Evolutionary conservation across 2,888 invertebrate species (phyloP).

Genomic region (Pammene fasciana): DNA sequence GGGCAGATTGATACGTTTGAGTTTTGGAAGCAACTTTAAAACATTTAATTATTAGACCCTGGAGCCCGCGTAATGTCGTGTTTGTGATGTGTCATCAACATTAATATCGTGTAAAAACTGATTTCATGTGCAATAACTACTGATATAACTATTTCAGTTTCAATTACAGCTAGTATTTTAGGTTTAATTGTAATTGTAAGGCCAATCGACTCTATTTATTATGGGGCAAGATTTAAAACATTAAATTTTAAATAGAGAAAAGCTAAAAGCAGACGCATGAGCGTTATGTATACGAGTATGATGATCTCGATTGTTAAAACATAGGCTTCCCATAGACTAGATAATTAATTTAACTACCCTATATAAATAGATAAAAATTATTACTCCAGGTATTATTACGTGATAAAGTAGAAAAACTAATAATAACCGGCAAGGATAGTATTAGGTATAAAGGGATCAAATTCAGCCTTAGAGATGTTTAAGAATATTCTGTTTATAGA

Average conservation of each 20-base stretch:
- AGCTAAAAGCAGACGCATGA: not conserved
- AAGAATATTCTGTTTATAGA: no score
- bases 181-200: not conserved
- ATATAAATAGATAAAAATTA: not conserved
- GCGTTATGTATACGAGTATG: not conserved
- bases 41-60: conserved; percentile 41
- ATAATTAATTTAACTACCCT: no score
- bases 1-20: no score
- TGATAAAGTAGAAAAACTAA: no score
- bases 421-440: no score
- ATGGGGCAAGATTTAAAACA: not conserved
- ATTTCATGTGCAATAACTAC: not conserved
- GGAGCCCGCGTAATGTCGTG: conserved; percentile 50
- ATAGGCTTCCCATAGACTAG: conserved; percentile 1
- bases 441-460: no score
- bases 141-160: not conserved
- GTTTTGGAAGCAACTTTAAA: not conserved
- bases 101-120: conserved; percentile 3
- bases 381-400: not conserved
- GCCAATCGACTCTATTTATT: conserved; percentile 38
- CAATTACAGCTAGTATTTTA: no score
- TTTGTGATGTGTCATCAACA: conserved; percentile 42
- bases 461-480: no score
- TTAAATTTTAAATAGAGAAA: conserved; percentile 3
- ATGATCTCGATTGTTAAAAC: not conserved